A percentile compares a stretch with the other conserved stretches of the same genome.
These are phyloP conservation scores for Pegea sp. DNA, from an alignment of 23 tunicate genomes.

Conservation along the genomic window DNA sequence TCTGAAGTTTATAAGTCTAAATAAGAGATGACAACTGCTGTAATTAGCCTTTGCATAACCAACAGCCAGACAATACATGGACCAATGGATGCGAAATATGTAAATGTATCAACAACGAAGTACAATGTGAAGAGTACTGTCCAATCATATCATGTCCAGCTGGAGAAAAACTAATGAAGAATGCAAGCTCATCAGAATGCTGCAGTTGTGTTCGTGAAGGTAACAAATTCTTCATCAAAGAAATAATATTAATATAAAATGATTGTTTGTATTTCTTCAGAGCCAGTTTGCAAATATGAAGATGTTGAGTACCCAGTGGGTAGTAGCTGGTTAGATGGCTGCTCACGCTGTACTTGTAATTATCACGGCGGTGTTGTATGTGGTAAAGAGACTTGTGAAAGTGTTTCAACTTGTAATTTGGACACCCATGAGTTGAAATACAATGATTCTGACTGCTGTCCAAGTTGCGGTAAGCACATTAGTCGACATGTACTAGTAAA, in stretches of 20 bases:
- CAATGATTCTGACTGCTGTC: slow-evolving; percentile 41
- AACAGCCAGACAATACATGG: slow-evolving; percentile 77
- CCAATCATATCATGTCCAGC: slow-evolving; percentile 15
- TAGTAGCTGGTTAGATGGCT: slow-evolving; percentile 19
- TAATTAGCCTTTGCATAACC: not conserved
- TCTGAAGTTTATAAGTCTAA: not conserved
- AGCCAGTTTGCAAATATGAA: slow-evolving; percentile 22
- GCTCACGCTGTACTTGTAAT: slow-evolving; percentile 23
- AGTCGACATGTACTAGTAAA: not conserved
- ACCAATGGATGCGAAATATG: slow-evolving; percentile 33
- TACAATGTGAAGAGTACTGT: slow-evolving; percentile 40
- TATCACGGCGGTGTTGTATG: slow-evolving; percentile 12
- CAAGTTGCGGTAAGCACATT: slow-evolving; percentile 26
- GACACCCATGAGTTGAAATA: slow-evolving; percentile 7
- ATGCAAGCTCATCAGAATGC: slow-evolving; percentile 16
- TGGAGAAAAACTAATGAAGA: slow-evolving; percentile 20
- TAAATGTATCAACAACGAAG: slow-evolving; percentile 17
- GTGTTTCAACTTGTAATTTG: slow-evolving; percentile 6
- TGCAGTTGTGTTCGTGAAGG: slow-evolving; percentile 51
- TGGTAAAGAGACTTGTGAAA: slow-evolving; percentile 1
- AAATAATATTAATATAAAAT: not conserved
- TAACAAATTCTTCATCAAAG: not conserved
- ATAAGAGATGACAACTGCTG: too few relatives aligned
- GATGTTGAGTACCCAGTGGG: slow-evolving; percentile 15
- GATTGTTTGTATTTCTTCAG: not conserved